phyloP scores from a whole-genome alignment of 2,797 vertebrate genomes.

The Poecilia velifera region DNA sequence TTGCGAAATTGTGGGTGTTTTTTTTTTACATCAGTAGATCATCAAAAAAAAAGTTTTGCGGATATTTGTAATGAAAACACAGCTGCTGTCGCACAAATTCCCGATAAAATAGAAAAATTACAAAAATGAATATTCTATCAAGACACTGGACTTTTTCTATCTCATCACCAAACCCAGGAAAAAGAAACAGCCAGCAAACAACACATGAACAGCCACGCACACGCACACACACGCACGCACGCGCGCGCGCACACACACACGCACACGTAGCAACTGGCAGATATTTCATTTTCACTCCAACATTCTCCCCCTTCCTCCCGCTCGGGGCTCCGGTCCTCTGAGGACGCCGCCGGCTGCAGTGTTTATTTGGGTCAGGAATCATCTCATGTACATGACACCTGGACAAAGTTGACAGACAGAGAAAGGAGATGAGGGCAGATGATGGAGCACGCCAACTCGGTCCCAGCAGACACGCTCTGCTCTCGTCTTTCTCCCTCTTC shows the following conservation, averaged over 20 bases:
- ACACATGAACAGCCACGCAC: slow-evolving; percentile 87
- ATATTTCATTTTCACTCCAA: slow-evolving; percentile 71
- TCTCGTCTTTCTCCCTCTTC: slow-evolving; percentile 62
- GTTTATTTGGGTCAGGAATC: slow-evolving; percentile 99
- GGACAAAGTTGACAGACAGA: slow-evolving; percentile 91
- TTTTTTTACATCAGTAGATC: no score
- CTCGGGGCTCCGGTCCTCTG: slow-evolving; percentile 64
- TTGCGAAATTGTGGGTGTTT: no score
- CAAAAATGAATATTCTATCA: not conserved
- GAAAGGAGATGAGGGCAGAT: slow-evolving; percentile 93
- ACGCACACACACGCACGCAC: no score
- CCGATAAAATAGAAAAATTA: not conserved
- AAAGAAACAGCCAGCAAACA: slow-evolving; percentile 39
- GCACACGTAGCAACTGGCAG: slow-evolving; percentile 82
- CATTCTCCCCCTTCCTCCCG: slow-evolving; percentile 19
- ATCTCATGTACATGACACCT: slow-evolving; percentile 97
- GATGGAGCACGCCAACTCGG: slow-evolving; percentile 91
- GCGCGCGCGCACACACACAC: no score
- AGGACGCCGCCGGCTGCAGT: slow-evolving; percentile 79
- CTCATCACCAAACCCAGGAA: slow-evolving; percentile 77
- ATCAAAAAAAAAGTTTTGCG: no score
- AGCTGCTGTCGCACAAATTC: not conserved
- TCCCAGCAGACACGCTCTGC: slow-evolving; percentile 85
- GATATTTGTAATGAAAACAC: no score
- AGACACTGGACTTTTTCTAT: slow-evolving; percentile 75